These are phyloP conservation scores for Zapus hudsonius DNA, from an alignment of 2,113 vertebrate species.

Conservation along the genomic window DNA sequence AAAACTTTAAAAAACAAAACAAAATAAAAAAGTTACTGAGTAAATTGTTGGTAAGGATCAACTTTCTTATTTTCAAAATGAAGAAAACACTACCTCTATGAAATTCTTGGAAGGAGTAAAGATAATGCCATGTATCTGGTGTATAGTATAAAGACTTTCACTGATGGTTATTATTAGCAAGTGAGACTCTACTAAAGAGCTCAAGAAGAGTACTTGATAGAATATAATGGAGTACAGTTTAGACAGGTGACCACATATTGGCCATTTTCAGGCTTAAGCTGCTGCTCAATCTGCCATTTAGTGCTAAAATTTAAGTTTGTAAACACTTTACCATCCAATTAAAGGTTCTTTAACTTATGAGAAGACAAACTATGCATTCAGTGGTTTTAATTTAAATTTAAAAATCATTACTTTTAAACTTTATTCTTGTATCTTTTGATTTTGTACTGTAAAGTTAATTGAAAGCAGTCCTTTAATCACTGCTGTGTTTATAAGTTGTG, in stretches of 20 bases:
- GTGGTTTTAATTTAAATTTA: too few relatives aligned
- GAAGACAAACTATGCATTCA: too few relatives aligned
- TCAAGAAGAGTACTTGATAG: neutral
- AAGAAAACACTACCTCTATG: neutral
- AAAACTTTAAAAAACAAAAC: neutral
- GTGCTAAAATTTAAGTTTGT: conserved; percentile 24
- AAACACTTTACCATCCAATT: too few relatives aligned
- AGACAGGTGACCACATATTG: neutral
- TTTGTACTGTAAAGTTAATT: too few relatives aligned
- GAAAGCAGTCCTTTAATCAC: too few relatives aligned
- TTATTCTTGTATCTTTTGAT: too few relatives aligned
- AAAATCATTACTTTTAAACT: too few relatives aligned
- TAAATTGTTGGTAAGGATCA: neutral
- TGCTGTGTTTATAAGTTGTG: too few relatives aligned
- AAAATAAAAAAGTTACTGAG: neutral
- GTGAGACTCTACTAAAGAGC: neutral
- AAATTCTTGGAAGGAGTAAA: conserved; percentile 30
- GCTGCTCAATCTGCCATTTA: neutral
- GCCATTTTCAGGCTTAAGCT: conserved; percentile 20
- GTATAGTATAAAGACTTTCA: neutral
- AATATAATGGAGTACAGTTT: neutral
- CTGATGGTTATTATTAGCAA: conserved; percentile 18
- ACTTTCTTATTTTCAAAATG: conserved; percentile 34
- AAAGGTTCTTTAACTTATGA: too few relatives aligned
- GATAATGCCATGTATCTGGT: neutral